phyloP scores from a whole-genome alignment of 2,797 vertebrate genomes.

The Hirundo rustica region DNA sequence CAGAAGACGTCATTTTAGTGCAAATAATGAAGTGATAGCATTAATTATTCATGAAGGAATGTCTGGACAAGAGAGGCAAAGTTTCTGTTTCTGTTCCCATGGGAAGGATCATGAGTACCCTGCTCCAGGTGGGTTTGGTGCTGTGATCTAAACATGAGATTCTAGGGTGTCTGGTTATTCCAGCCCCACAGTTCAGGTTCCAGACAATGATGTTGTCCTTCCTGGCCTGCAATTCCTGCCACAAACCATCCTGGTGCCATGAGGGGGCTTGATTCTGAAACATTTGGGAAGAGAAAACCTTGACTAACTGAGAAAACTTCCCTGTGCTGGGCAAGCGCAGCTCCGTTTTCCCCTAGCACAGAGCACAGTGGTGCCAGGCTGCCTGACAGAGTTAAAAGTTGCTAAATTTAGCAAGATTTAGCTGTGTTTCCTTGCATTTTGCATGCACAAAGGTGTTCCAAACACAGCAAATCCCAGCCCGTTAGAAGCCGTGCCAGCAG shows the following conservation, averaged over 20 bases:
- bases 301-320: neutral
- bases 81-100: neutral
- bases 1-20: neutral
- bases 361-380: neutral
- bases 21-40: neutral
- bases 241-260: neutral
- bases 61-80: neutral
- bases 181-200: neutral
- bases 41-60: neutral
- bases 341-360: neutral
- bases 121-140: neutral
- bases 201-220: neutral
- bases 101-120: neutral
- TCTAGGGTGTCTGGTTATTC: neutral
- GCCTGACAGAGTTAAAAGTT: neutral
- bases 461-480: neutral
- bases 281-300: neutral
- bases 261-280: neutral
- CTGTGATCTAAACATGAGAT: neutral
- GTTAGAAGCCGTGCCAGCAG: neutral
- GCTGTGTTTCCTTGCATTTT: neutral
- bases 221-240: neutral
- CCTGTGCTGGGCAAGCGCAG: neutral
- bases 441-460: neutral
- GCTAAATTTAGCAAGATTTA: neutral